Evolutionary conservation across 2,888 invertebrate genomes (phyloP), one percentile per base, ranked within the genome.

Genomic region (Micropterix aruncella): DNA sequence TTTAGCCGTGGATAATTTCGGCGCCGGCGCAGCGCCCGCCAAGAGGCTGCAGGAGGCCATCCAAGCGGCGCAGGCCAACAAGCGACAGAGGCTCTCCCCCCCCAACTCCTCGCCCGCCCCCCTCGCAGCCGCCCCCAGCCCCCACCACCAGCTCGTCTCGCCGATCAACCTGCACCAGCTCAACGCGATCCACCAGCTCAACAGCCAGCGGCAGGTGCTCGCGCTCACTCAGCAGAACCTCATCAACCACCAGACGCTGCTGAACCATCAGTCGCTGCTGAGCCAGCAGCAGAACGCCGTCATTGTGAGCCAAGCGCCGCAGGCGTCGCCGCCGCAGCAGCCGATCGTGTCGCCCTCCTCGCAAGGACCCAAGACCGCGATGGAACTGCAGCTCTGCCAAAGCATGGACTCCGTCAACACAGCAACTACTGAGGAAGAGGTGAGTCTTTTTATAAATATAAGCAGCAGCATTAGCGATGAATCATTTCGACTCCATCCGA

Each of bases 371-470:
- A 66, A 69, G 58, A 67, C 70, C 63, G 68, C 56, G 57, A 71
- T 71, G 71, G 71, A 71, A 61, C 75, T 83, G 62, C 84, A 90
- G 59, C 77, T 89, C 61, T 92, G 92, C 65, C 93, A 94, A 73
- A 93, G 92, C 75, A 93, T 94, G 92, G 94, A 94, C 75, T 93
- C 92, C 58, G 94, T 94, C 64, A 93, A 93, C 74, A 92, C 92
- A 57, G 83, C 84, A 62, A 87, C 89, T 65, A 87, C 91, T 65
- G 94, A 95, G 75, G 95, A 94, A 79, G 95, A 94, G 93, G 95
- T 94, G 60, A 76, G 84, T 68, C 3, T n/a, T n/a, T n/a, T n/a
- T n/a, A n/a, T n/a, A n/a, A n/a, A n/a, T n/a, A n/a, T n/a, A n/a
- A n/a, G n/a, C n/a, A n/a, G n/a, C n/a, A n/a, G n/a, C n/a, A n/a